Evolutionary conservation across 1,140 invertebrate genomes (phyloP), one percentile per base, ranked within the genome.

Genomic region (Pseudomyrmex sp.): DNA sequence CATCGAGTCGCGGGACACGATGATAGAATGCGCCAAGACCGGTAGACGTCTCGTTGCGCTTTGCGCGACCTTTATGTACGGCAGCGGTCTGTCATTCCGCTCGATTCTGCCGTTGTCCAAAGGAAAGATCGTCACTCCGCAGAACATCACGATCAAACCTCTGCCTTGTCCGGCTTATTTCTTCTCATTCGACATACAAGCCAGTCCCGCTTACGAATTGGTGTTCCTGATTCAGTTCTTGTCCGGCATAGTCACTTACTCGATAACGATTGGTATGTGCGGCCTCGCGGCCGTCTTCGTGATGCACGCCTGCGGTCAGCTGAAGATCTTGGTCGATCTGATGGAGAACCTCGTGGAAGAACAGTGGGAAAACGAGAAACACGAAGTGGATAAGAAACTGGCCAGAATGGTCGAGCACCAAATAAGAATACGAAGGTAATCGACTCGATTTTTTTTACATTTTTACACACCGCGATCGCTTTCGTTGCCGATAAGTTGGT

Each of bases 331-430:
- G 18, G 46, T 62, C 7, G 12, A 48, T n/a, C 7, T 82, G 13
- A 82, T 82, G 79, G 52, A 10, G 26, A 62, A 54, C 8, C 23
- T 82, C 10, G 70, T 75, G 10, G 58, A 75, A 10, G 59, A 56
- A 0, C 56, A 75, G 12, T 44, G 70, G 59, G 4, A 63, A 7
- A 35, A 35, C 35, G 44, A 54, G 2, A 26, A 48, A 26, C 44
- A 35, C 13, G 73, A 83, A 0, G 35, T 89, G 2, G 59, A 90
- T 10, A 63, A 56, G 2, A 89, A 82, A 66, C 76, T 92, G 9
- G 84, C 87, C 8, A 62, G 65, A n/a, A 89, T 92, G 26, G 84
- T 92, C 15, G 61, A 88, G 61, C 86, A 86, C 59, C 92, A 93
- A 76, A 82, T 89, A 82, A 35, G 66, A 63, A 70, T 80, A 59